These are phyloP conservation scores for Callinectes sapidus DNA, from an alignment of 2,888 invertebrate genomes.

Conservation along the genomic window DNA sequence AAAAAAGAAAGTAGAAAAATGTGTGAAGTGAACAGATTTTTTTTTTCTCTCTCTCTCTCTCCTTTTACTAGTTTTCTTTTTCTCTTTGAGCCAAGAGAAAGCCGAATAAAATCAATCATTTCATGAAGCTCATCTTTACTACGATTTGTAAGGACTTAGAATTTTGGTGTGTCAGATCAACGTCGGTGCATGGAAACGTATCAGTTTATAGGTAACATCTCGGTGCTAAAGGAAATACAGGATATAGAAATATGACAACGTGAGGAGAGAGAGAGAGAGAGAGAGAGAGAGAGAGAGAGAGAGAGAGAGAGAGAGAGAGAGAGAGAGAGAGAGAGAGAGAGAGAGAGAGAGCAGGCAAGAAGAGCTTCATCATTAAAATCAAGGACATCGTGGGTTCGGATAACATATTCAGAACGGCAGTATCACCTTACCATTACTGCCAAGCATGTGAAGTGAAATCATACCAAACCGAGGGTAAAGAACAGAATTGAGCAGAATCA, in stretches of 20 bases:
- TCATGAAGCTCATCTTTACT: too few species aligned
- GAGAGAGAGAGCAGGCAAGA: neutral
- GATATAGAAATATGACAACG: neutral
- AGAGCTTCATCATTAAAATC: neutral
- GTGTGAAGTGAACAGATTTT: too few species aligned
- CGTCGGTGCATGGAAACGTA: too few species aligned
- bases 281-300: neutral
- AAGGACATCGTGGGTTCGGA: neutral
- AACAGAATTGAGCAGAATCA: neutral
- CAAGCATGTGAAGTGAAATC: neutral
- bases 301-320: too few species aligned
- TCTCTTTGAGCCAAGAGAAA: too few species aligned
- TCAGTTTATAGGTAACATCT: neutral
- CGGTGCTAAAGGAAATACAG: neutral
- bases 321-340: neutral
- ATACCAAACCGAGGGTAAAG: neutral
- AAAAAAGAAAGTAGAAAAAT: too few species aligned
- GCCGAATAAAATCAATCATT: too few species aligned
- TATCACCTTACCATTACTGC: neutral
- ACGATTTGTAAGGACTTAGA: too few species aligned
- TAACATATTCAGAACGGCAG: neutral
- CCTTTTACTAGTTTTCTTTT: too few species aligned
- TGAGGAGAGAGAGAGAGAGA: neutral
- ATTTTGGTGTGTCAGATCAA: too few species aligned
- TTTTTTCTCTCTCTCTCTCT: too few species aligned